These are phyloP conservation scores for Idaea aversata DNA, from an alignment of 2,888 invertebrate genomes.

Conservation along the genomic window DNA sequence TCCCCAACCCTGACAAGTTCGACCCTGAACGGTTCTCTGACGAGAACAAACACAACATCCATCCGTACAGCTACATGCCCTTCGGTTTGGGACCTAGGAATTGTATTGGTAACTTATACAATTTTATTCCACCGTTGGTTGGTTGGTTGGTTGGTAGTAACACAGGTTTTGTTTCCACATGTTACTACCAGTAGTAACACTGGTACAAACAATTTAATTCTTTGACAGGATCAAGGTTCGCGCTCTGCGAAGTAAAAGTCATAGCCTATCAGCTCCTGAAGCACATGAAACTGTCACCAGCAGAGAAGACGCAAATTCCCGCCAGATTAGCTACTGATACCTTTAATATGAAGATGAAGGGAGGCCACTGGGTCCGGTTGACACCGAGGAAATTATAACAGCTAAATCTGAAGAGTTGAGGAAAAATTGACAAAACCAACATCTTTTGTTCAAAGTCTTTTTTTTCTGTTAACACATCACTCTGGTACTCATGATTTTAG, in stretches of 20 bases:
- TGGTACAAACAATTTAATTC: not conserved
- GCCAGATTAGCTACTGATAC: constrained; percentile 33
- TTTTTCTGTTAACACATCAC: too few relatives aligned
- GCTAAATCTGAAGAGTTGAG: too few relatives aligned
- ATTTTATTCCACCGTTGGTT: not conserved
- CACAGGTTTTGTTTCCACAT: too few relatives aligned
- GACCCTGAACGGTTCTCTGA: constrained; percentile 57
- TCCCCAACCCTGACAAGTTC: constrained; percentile 49
- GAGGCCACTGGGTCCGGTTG: constrained; percentile 56
- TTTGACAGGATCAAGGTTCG: constrained; percentile 47
- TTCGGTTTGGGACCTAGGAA: constrained; percentile 57
- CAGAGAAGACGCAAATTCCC: constrained; percentile 43
- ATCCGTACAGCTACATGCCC: constrained; percentile 47
- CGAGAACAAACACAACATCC: constrained; percentile 45
- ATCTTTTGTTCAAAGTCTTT: too few relatives aligned
- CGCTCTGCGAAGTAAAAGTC: constrained; percentile 52
- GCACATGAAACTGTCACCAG: constrained; percentile 42
- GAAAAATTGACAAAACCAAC: too few relatives aligned
- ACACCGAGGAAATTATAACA: constrained; percentile 16
- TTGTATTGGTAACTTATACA: constrained; percentile 47
- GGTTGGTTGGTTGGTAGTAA: too few relatives aligned
- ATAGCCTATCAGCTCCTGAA: constrained; percentile 44
- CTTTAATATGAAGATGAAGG: constrained; percentile 45
- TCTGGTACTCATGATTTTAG: too few relatives aligned
- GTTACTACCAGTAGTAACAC: not conserved